A percentile compares a stretch with the other conserved stretches of the same genome.
Evolutionary conservation across 1,140 invertebrate genomes (phyloP).

Genomic region (Aphidius gifuensis): DNA sequence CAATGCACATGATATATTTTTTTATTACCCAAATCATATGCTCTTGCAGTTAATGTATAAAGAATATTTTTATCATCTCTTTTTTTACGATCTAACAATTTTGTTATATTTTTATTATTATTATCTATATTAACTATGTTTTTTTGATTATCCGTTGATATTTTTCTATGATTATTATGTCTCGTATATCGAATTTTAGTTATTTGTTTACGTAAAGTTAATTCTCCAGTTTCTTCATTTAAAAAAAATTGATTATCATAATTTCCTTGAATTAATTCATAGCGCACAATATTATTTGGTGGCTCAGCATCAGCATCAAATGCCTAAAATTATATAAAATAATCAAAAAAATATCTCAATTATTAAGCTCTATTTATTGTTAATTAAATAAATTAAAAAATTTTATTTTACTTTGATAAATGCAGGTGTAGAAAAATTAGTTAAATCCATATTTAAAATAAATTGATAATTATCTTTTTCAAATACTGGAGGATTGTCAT

Average conservation of each 20-base stretch:
- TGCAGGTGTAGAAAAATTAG: constrained; percentile 69
- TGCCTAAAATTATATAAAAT: constrained; percentile 55
- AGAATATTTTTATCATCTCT: constrained; percentile 55
- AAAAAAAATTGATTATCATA: constrained; percentile 77
- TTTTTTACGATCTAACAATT: constrained; percentile 41
- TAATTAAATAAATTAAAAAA: background rate
- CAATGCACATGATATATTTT: no score
- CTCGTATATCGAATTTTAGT: constrained; percentile 48
- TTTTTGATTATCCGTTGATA: constrained; percentile 20
- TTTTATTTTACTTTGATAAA: constrained; percentile 59
- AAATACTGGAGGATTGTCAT: constrained; percentile 83
- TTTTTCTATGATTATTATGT: constrained; percentile 29
- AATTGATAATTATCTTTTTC: constrained; percentile 78
- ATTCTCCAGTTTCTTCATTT: constrained; percentile 72
- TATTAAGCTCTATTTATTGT: background rate
- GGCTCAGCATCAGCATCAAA: constrained; percentile 76
- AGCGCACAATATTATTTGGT: constrained; percentile 83
- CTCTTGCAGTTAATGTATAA: constrained; percentile 66
- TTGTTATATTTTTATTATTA: no score
- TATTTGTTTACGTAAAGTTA: constrained; percentile 55
- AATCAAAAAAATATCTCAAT: constrained; percentile 9
- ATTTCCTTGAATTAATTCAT: constrained; percentile 79
- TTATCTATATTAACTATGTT: background rate
- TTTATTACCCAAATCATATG: constrained; percentile 70
- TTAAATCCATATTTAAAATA: constrained; percentile 69